Conservation (phyloP, 64 coral and sea anemone genomes). For the Montipora capricornis region DNA sequence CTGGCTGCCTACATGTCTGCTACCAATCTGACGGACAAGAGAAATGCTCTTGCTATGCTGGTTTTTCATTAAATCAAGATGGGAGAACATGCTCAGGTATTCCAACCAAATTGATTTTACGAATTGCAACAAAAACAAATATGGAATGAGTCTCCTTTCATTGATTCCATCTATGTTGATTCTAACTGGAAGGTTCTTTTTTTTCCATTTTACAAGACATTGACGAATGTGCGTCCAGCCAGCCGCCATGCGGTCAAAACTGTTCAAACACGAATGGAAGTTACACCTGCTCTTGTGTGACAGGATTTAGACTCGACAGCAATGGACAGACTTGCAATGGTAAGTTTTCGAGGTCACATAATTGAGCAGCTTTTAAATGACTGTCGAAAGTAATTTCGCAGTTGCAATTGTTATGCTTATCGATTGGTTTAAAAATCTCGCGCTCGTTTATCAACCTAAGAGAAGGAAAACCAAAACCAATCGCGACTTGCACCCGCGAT, state of each 20-base stretch:
- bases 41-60: constrained; percentile 37
- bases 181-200: too few relatives aligned
- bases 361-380: too few relatives aligned
- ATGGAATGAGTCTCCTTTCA: too few relatives aligned
- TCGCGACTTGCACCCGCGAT: too few relatives aligned
- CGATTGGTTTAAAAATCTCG: too few relatives aligned
- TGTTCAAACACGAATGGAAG: constrained; percentile 16
- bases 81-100: constrained; percentile 57
- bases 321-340: constrained; percentile 47
- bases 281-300: constrained; percentile 41
- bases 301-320: constrained; percentile 11
- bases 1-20: constrained; percentile 54
- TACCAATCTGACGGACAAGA: constrained; percentile 9
- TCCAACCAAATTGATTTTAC: not conserved
- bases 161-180: too few relatives aligned
- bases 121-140: not conserved
- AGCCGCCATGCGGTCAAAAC: constrained; percentile 13
- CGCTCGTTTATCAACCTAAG: too few relatives aligned
- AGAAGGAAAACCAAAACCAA: too few relatives aligned
- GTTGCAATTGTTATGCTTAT: too few relatives aligned
- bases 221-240: constrained; percentile 29
- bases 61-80: constrained; percentile 39
- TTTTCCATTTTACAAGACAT: constrained; percentile 1
- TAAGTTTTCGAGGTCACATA: not conserved
- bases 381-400: too few relatives aligned